Conservation (phyloP, 2,888 invertebrate species). For the Diarsia rubi region DNA sequence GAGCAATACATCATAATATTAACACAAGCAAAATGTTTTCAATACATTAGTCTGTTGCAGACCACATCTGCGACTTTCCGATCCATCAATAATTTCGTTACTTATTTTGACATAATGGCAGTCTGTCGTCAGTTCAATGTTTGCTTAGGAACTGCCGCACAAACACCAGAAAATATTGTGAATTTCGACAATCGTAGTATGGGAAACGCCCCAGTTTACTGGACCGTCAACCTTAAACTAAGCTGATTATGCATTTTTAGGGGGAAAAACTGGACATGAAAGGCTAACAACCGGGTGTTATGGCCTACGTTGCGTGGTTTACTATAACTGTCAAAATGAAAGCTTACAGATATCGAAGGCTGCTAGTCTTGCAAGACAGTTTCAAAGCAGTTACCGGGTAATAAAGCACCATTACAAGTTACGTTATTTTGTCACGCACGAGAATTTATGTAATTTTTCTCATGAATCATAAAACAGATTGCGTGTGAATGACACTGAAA, state of each 20-base stretch:
- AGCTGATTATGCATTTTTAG: no score
- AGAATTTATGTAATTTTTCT: slow-evolving; percentile 5
- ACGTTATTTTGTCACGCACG: slow-evolving; percentile 36
- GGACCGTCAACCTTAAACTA: no score
- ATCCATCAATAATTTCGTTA: slow-evolving; percentile 20
- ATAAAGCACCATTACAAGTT: slow-evolving; percentile 30
- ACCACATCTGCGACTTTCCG: background rate
- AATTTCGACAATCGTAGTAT: background rate
- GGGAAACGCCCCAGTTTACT: no score
- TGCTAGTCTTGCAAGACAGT: slow-evolving; percentile 8
- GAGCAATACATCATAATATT: no score
- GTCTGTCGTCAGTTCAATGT: background rate
- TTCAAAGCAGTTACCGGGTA: slow-evolving; percentile 27
- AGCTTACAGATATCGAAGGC: slow-evolving; percentile 33
- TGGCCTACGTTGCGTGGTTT: no score
- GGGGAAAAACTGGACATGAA: background rate
- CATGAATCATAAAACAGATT: slow-evolving; percentile 4
- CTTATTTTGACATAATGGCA: background rate
- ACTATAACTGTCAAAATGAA: slow-evolving; percentile 32
- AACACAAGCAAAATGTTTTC: no score
- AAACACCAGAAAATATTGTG: background rate
- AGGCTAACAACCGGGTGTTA: no score
- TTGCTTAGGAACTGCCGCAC: background rate
- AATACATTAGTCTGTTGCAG: background rate
- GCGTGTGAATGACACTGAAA: slow-evolving; percentile 16